Percentiles rank a stretch among this genome's conserved stretches.
These are phyloP conservation scores for Chrysomela aeneicollis DNA, from an alignment of 2,888 invertebrate species.

Conservation along the genomic window DNA sequence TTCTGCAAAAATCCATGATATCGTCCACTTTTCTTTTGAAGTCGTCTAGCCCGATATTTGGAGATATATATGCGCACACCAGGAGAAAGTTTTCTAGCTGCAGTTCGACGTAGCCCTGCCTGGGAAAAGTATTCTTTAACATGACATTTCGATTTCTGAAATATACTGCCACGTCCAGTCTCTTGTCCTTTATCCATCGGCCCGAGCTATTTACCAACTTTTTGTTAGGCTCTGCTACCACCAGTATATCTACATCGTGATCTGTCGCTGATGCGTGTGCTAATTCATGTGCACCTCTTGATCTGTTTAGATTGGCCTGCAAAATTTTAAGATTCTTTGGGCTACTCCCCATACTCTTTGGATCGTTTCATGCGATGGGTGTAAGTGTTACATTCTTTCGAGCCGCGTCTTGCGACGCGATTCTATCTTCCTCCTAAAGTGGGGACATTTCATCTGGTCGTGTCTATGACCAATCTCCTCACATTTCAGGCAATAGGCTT, in stretches of 20 bases:
- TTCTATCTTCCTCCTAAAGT: not conserved
- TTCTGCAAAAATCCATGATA: not conserved
- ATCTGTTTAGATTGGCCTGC: not conserved
- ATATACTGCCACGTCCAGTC: constrained; percentile 11
- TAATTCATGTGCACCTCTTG: not conserved
- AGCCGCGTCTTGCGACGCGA: not conserved
- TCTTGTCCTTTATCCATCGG: constrained; percentile 17
- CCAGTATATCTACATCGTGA: not conserved
- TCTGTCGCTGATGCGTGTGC: not conserved
- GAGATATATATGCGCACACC: constrained; percentile 12
- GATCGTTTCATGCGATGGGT: not conserved
- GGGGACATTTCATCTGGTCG: constrained; percentile 12
- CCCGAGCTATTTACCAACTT: not conserved
- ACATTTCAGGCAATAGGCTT: constrained; percentile 5
- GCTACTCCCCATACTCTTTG: too few relatives aligned
- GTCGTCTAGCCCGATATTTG: constrained; percentile 11
- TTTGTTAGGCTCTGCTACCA: not conserved
- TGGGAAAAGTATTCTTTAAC: not conserved
- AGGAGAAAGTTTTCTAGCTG: not conserved
- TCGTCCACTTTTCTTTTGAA: constrained; percentile 8
- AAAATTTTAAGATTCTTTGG: not conserved
- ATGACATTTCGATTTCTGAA: constrained; percentile 13
- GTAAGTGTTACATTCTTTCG: not conserved
- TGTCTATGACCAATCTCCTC: constrained; percentile 8
- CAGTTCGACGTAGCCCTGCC: constrained; percentile 7